These are phyloP conservation scores for Brienomyrus longianalis DNA, from an alignment of 2,113 vertebrate species.

Conservation along the genomic window DNA sequence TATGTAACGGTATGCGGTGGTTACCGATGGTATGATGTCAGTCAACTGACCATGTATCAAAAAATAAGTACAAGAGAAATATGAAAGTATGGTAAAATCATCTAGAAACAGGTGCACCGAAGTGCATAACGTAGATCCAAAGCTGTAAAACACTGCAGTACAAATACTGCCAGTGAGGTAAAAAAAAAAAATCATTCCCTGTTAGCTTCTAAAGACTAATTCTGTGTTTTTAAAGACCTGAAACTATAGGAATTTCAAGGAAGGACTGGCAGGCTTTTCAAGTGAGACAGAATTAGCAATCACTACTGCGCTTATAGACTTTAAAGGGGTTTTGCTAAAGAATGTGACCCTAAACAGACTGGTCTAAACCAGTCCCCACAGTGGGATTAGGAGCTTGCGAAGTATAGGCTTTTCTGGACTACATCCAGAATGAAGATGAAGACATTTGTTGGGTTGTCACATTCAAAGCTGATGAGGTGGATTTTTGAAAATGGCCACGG, in stretches of 20 bases:
- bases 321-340: background rate
- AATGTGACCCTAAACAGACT: background rate
- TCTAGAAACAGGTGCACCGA: background rate
- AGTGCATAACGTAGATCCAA: background rate
- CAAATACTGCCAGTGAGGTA: background rate
- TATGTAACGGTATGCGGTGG: background rate
- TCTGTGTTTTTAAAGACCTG: background rate
- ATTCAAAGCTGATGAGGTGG: background rate
- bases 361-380: slow-evolving; percentile 1
- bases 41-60: background rate
- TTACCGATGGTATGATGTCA: background rate
- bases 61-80: background rate
- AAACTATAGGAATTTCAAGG: background rate
- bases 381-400: background rate
- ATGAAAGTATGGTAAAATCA: background rate
- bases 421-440: background rate
- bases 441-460: background rate
- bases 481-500: background rate
- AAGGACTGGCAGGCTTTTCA: background rate
- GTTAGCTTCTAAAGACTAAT: background rate
- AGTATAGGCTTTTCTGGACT: background rate
- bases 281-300: background rate
- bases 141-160: background rate
- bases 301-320: background rate
- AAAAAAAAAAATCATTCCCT: background rate